Evolutionary conservation across 1,140 invertebrate genomes (phyloP), one percentile per base, ranked within the genome.

Genomic region (Bombus pascuorum): DNA sequence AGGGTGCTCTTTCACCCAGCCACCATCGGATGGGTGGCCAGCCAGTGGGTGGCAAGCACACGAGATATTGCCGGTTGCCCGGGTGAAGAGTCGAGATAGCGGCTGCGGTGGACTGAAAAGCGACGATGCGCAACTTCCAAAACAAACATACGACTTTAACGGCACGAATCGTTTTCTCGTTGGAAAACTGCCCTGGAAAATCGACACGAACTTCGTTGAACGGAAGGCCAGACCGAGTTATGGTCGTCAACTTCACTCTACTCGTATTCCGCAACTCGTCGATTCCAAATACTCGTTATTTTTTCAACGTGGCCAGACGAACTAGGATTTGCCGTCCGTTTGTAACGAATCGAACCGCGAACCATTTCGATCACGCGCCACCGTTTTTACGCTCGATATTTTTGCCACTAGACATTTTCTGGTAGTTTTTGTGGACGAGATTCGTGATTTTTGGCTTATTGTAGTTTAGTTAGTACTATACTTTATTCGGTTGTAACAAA

Each of bases 1-100:
- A 94, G 93, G 92, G 92, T 93, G 89, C 92, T 93, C 93, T 93
- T 94, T 93, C 93, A 93, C 90, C 89, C 87, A 82, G 91, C 88
- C 73, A 75, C 42, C 76, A 72, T 59, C 86, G 71, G 80, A 57
- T 37, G 79, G 62, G 80, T 70, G 76, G 78, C 37, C 72, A 42
- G 78, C 53, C 79, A 47, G 88, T 81, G 72, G 87, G 88, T 81
- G 88, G 86, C 75, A 12, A 28, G 59, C 10, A n/a, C 28, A 80
- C 66, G 85, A 86, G 85, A 83, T 86, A 86, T 76, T 83, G 85
- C 74, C 28, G 81, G 81, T 83, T 86, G 81, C 85, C 85, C 37
- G 79, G 78, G 77, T 81, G 88, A 82, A 74, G 84, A 81, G 84
- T 81, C 79, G 82, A 85, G 89, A 90, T 82, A 86, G 88, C 66